Conservation (phyloP, 2,797 vertebrate genomes). For the Anomalospiza imberbis region DNA sequence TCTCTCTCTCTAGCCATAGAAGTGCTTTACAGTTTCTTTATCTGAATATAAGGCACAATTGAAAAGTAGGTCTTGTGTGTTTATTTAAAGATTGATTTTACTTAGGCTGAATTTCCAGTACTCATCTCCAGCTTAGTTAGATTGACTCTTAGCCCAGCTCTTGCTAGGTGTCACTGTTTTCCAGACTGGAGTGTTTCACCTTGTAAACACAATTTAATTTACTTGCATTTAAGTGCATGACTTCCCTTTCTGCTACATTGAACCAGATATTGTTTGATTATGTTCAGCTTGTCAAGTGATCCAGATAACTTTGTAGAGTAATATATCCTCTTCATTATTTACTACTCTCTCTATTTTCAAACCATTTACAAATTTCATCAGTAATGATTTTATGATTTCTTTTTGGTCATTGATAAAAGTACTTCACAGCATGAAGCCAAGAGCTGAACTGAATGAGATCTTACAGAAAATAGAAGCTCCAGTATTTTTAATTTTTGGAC, state of each 20-base stretch:
- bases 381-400: conserved; percentile 10
- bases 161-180: neutral
- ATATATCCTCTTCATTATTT: neutral
- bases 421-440: neutral
- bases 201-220: neutral
- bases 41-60: neutral
- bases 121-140: neutral
- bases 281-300: neutral
- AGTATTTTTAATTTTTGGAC: neutral
- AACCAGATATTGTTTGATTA: neutral
- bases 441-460: neutral
- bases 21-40: neutral
- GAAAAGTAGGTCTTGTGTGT: neutral
- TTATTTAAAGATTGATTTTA: neutral
- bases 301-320: neutral
- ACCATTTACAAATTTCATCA: neutral
- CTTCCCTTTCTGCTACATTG: neutral
- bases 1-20: neutral
- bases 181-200: neutral
- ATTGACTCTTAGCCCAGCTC: neutral
- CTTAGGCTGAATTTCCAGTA: neutral
- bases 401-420: neutral
- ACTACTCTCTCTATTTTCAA: neutral
- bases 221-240: neutral
- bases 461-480: neutral